Evolutionary conservation across 64 coral and sea anemone species (phyloP), one percentile per base, ranked within the genome.

Genomic region (Astreopora myriophthalma): DNA sequence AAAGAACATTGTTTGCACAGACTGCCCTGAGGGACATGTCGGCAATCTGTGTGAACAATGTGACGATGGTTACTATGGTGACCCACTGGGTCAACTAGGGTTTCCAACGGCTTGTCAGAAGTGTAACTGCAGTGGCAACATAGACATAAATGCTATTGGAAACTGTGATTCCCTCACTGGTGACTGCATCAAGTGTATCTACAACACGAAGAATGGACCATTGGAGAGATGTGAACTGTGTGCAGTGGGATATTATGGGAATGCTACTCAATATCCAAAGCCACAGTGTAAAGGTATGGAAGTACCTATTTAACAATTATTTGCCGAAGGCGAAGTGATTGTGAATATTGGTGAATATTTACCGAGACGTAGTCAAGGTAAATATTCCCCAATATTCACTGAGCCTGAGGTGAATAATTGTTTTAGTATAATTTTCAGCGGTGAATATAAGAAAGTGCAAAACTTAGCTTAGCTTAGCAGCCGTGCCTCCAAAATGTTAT

Each of bases 41-140:
- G 97, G 97, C 24, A 64, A 87, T 37, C 70, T 90, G 20, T 96
- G 94, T 49, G 90, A 94, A 12, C 34, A 76, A 37, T 99, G 97
- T 84, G 37, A 85, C 9, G 97, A 99, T 85, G 97, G 97, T 77
- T 99, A 96, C 87, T 93, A 93, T 91, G 97, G 97, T 26, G 94
- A 99, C 40, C 96, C 93, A 29, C 70, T 42, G 24, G 96, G 96
- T 19, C 4, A 51, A 0, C 62, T 76, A 25, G 97, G 97, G 22
- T 13, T 14, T 40, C 80, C 86, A 25, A 93, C 83, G n/a, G 40
- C 26, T 46, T 99, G 97, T 84, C 67, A 84, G 68, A 99, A 91
- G 71, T 99, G 97, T 72, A 95, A 95, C 83, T 99, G 97, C 44
- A 99, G 94, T 85, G 97, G 97, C 30, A 99, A 99, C 46, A 99